phyloP scores from a whole-genome alignment of 2,888 invertebrate genomes.

The Ichneumoninae sp. region DNA sequence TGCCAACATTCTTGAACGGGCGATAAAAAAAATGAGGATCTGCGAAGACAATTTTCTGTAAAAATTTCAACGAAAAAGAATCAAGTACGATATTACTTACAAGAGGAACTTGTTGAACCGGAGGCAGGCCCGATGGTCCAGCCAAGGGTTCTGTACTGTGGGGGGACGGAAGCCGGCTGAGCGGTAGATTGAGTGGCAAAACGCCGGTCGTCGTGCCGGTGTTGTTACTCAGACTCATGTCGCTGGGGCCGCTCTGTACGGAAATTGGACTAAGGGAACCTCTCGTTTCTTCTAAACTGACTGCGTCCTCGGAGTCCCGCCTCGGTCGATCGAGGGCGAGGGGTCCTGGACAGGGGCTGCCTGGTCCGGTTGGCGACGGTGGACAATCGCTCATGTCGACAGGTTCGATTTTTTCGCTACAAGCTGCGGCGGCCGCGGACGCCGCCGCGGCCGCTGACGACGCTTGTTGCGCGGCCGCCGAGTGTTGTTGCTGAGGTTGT shows the following conservation, averaged over 20 bases:
- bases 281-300: conserved; percentile 81
- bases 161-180: conserved; percentile 87
- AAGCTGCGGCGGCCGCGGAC: conserved; percentile 69
- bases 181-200: conserved; percentile 80
- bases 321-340: conserved; percentile 81
- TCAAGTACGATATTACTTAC: conserved; percentile 86
- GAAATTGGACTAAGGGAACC: conserved; percentile 83
- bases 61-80: not conserved
- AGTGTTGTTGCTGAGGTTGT: conserved; percentile 61
- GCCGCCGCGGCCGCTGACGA: conserved; percentile 61
- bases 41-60: too few species aligned
- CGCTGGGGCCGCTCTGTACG: conserved; percentile 86
- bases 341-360: conserved; percentile 84
- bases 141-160: conserved; percentile 89
- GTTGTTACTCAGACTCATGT: conserved; percentile 86
- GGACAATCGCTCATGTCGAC: conserved; percentile 78
- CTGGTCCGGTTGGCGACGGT: conserved; percentile 68
- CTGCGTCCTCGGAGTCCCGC: conserved; percentile 81
- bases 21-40: not conserved
- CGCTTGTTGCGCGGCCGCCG: conserved; percentile 57
- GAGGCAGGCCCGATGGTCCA: conserved; percentile 93
- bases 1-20: not conserved
- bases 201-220: conserved; percentile 83
- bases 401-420: conserved; percentile 78
- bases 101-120: conserved; percentile 95